Evolutionary conservation across 1,140 invertebrate genomes (phyloP).

Genomic region (Macrotrachela quadricornifera): DNA sequence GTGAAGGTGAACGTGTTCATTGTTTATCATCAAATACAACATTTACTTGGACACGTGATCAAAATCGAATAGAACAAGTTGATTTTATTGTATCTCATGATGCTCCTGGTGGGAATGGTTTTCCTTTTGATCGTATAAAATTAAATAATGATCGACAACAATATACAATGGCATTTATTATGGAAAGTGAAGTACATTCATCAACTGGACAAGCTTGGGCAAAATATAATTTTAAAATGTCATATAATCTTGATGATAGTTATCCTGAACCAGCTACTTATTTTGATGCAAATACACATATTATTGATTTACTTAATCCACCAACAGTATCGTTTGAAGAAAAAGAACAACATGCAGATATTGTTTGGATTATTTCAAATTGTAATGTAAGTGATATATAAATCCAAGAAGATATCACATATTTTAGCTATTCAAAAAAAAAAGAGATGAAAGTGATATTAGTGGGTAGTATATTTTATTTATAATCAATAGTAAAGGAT

Average conservation of each 20-base stretch:
- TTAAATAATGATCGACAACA: neutral
- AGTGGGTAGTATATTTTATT: too few species aligned
- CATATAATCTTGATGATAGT: conserved; percentile 3
- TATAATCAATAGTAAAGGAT: too few species aligned
- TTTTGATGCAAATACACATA: conserved; percentile 1
- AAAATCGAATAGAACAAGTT: too few species aligned
- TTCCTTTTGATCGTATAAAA: too few species aligned
- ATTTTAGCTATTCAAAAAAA: too few species aligned
- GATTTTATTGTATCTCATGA: too few species aligned
- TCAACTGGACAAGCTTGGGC: neutral
- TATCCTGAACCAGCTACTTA: conserved; percentile 8
- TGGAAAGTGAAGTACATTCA: conserved; percentile 7
- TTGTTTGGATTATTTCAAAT: conserved; percentile 7
- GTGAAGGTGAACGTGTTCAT: too few species aligned
- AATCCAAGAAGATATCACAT: too few species aligned
- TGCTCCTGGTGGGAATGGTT: too few species aligned
- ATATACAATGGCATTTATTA: conserved; percentile 4
- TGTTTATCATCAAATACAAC: too few species aligned
- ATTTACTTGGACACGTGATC: too few species aligned
- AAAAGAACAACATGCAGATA: neutral
- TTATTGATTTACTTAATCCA: neutral
- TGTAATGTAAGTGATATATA: neutral
- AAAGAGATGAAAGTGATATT: too few species aligned
- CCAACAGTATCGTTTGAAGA: neutral
- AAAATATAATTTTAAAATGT: conserved; percentile 7